A percentile compares a stretch with the other conserved stretches of the same genome.
phyloP scores from a whole-genome alignment of 2,113 vertebrate genomes.

The Xiphophorus maculatus region DNA sequence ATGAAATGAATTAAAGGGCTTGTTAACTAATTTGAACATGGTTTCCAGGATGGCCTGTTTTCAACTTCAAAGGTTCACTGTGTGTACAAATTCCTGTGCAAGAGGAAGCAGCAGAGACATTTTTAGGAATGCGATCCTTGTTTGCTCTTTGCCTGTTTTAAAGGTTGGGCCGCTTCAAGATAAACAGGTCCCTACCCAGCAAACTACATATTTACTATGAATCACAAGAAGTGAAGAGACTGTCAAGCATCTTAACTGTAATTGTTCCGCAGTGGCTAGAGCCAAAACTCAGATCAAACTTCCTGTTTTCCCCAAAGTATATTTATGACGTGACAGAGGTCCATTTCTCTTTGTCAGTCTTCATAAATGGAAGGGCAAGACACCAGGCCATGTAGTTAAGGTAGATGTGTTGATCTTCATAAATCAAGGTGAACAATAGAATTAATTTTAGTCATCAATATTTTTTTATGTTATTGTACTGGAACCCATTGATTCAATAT shows the following conservation, averaged over 20 bases:
- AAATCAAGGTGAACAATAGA: not conserved
- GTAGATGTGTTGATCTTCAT: not conserved
- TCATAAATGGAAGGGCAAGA: not conserved
- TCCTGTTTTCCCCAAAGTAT: not conserved
- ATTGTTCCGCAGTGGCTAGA: not conserved
- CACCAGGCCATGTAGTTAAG: no score
- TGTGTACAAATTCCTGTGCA: not conserved
- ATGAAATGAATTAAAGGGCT: no score
- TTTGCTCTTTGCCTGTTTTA: conserved; percentile 4
- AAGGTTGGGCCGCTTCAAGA: not conserved
- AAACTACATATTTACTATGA: not conserved
- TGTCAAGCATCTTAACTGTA: not conserved
- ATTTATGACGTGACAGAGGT: not conserved
- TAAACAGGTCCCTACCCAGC: not conserved
- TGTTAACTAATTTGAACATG: no score
- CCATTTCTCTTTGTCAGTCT: not conserved
- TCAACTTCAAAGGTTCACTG: not conserved
- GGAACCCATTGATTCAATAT: no score
- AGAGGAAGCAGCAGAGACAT: conserved; percentile 3
- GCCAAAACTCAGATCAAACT: not conserved
- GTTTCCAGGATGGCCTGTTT: no score
- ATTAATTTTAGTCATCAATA: no score
- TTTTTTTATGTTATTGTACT: no score
- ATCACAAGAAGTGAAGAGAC: not conserved
- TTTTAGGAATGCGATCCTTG: conserved; percentile 10